Percentiles rank a stretch among this genome's conserved stretches.
Evolutionary conservation across 2,888 invertebrate species (phyloP).

Genomic region (Acutogordius australiensis): DNA sequence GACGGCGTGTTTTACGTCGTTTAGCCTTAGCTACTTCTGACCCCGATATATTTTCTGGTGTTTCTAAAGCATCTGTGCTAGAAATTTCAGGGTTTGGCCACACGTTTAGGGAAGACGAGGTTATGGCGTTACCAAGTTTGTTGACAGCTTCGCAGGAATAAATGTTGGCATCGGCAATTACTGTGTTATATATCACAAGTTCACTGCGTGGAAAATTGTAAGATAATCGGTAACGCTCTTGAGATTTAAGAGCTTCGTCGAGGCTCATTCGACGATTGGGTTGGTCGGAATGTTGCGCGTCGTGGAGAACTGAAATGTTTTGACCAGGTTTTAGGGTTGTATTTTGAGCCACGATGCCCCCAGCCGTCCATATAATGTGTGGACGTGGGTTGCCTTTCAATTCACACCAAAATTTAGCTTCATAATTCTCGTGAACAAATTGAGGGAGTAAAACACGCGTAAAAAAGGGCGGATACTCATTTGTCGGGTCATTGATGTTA

Average conservation of each 20-base stretch:
- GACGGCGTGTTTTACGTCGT: not conserved
- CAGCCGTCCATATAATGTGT: not conserved
- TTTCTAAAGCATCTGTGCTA: too few species aligned
- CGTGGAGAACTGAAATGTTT: too few species aligned
- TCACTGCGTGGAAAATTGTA: not conserved
- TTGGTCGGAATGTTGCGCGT: too few species aligned
- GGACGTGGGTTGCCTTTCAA: not conserved
- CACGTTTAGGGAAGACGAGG: not conserved
- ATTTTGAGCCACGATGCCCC: not conserved
- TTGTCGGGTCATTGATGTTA: not conserved
- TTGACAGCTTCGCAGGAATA: slow-evolving; percentile 10
- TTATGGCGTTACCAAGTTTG: not conserved
- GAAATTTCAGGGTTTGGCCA: not conserved
- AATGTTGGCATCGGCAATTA: not conserved
- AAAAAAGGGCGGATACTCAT: not conserved
- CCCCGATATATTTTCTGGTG: not conserved
- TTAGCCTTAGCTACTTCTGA: not conserved
- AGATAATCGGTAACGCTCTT: not conserved
- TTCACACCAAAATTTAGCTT: slow-evolving; percentile 2
- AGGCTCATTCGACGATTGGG: not conserved
- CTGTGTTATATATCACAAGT: not conserved
- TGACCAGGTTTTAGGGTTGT: too few species aligned
- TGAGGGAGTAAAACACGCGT: not conserved
- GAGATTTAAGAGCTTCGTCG: not conserved
- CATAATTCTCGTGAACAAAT: not conserved